Percentiles rank a stretch among this genome's conserved stretches.
These are phyloP conservation scores for Micoletzkya japonica DNA, from an alignment of 2,888 invertebrate genomes.

Conservation along the genomic window DNA sequence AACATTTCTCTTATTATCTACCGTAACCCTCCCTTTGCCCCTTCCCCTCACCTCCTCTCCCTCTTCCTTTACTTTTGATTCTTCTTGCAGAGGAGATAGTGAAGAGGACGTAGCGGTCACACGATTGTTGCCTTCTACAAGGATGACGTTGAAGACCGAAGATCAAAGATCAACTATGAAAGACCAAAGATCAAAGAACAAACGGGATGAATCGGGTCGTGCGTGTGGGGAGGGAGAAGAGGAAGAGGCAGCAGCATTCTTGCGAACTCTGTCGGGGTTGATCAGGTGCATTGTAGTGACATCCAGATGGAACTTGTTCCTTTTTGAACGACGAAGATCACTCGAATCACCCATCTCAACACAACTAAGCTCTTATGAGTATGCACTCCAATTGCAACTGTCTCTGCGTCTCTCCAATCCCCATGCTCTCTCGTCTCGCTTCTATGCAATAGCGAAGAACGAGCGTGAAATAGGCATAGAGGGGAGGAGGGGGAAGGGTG, in stretches of 20 bases:
- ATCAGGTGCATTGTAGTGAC: conserved; percentile 15
- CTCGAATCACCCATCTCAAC: no score
- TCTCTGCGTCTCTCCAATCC: no score
- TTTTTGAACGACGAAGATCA: conserved; percentile 15
- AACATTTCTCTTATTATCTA: neutral
- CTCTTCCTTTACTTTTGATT: neutral
- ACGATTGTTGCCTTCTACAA: neutral
- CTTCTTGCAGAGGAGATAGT: conserved; percentile 1
- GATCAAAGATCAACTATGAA: neutral
- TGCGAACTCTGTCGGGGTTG: conserved; percentile 3
- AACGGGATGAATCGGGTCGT: neutral
- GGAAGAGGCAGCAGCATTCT: neutral
- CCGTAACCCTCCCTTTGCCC: neutral
- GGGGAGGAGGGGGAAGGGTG: neutral
- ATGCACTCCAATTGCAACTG: no score
- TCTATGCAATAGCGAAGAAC: neutral
- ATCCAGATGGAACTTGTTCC: conserved; percentile 26
- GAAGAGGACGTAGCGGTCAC: no score
- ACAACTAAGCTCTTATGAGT: no score
- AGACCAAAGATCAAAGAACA: no score
- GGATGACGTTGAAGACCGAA: neutral
- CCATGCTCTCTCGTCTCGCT: no score
- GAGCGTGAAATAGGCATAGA: neutral
- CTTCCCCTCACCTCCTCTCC: neutral
- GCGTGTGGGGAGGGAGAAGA: conserved; percentile 9